Evolutionary conservation across 2,113 vertebrate genomes (phyloP).

Genomic region (Sander vitreus): DNA sequence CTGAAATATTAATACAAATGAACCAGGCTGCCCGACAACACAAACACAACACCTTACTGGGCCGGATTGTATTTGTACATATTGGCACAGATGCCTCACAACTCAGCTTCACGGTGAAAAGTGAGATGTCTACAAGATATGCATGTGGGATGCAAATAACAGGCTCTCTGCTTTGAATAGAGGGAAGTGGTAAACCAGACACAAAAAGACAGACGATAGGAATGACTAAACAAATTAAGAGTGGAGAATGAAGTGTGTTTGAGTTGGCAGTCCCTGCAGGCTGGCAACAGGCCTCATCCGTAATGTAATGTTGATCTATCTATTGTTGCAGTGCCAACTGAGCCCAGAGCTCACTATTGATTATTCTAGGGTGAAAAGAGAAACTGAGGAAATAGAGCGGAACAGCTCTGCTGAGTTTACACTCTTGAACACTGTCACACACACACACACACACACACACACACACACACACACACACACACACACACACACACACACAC

Average conservation of each 20-base stretch:
- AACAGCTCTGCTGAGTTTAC: slow-evolving; percentile 76
- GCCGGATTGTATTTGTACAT: slow-evolving; percentile 37
- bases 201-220: slow-evolving; percentile 18
- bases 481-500: slow-evolving; percentile 34
- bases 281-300: slow-evolving; percentile 67
- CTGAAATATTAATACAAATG: slow-evolving; percentile 79
- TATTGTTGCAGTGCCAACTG: slow-evolving; percentile 60
- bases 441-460: slow-evolving; percentile 39
- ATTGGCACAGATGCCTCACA: neutral
- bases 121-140: slow-evolving; percentile 11
- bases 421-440: slow-evolving; percentile 51
- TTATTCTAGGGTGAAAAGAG: slow-evolving; percentile 68
- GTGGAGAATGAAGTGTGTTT: slow-evolving; percentile 44
- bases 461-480: slow-evolving; percentile 38
- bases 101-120: neutral
- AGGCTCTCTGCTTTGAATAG: slow-evolving; percentile 37
- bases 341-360: slow-evolving; percentile 58
- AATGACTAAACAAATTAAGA: slow-evolving; percentile 29
- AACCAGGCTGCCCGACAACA: slow-evolving; percentile 45
- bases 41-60: slow-evolving; percentile 44
- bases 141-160: slow-evolving; percentile 34
- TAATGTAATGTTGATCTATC: slow-evolving; percentile 76
- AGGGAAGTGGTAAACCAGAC: slow-evolving; percentile 9
- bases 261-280: slow-evolving; percentile 46
- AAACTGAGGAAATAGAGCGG: slow-evolving; percentile 64